A percentile compares a stretch with the other conserved stretches of the same genome.
Evolutionary conservation across 2,797 vertebrate genomes (phyloP).

Genomic region (Euphonia xanthogaster): DNA sequence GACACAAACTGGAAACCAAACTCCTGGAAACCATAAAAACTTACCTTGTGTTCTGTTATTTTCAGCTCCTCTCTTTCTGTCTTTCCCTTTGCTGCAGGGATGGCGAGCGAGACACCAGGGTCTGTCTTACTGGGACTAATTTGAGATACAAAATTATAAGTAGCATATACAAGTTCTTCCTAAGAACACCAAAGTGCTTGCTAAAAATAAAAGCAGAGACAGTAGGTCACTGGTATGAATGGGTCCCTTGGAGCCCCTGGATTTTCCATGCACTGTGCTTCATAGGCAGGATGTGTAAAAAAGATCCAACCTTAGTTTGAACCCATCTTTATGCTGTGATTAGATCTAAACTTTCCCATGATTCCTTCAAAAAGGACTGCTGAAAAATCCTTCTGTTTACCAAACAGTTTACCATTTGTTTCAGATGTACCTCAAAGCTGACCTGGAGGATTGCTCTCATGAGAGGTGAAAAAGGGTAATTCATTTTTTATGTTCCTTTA

Average conservation of each 20-base stretch:
- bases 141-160: background rate
- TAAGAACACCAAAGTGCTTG: background rate
- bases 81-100: background rate
- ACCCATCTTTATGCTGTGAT: constrained; percentile 36
- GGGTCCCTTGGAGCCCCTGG: background rate
- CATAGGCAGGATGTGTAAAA: constrained; percentile 33
- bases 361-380: constrained; percentile 15
- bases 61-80: background rate
- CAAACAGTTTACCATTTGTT: constrained; percentile 62
- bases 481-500: constrained; percentile 62
- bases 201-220: background rate
- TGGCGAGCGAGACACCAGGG: background rate
- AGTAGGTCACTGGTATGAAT: background rate
- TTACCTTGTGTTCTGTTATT: background rate
- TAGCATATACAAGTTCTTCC: background rate
- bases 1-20: background rate
- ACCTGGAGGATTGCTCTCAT: constrained; percentile 54
- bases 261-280: background rate
- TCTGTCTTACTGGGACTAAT: background rate
- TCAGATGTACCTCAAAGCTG: constrained; percentile 52
- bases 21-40: background rate
- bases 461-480: constrained; percentile 55
- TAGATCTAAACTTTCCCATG: constrained; percentile 50
- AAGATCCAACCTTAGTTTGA: constrained; percentile 46
- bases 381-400: constrained; percentile 56